These are phyloP conservation scores for Ephialtes manifestator DNA, from an alignment of 2,888 invertebrate genomes.

Conservation along the genomic window DNA sequence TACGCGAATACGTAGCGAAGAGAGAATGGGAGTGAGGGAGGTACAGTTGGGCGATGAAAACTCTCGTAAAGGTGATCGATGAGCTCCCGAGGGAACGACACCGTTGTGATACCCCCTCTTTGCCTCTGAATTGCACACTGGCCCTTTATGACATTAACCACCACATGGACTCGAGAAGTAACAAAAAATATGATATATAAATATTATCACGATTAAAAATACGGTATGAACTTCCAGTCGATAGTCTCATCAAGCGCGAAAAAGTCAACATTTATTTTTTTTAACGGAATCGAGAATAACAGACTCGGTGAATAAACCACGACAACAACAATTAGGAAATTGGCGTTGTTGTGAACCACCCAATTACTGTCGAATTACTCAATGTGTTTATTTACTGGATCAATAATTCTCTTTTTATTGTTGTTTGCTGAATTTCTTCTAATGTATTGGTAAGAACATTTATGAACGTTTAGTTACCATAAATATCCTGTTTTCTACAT, in stretches of 20 bases:
- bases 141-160: constrained; percentile 43
- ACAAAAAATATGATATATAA: constrained; percentile 13
- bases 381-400: no score
- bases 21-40: constrained; percentile 24
- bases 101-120: constrained; percentile 52
- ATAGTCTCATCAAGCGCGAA: neutral
- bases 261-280: neutral
- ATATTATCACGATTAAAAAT: constrained; percentile 10
- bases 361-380: no score
- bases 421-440: no score
- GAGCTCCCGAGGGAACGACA: constrained; percentile 70
- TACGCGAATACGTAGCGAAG: constrained; percentile 47
- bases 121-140: constrained; percentile 37
- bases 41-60: constrained; percentile 71
- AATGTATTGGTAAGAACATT: no score
- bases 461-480: no score
- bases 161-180: constrained; percentile 28
- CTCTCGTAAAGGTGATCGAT: constrained; percentile 75
- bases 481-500: no score
- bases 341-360: no score
- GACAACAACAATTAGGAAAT: no score
- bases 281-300: neutral
- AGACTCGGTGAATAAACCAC: neutral
- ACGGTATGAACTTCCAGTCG: neutral
- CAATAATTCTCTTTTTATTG: no score